A percentile compares a stretch with the other conserved stretches of the same genome.
Conservation (phyloP, 2,888 invertebrate genomes). For the Pristionchus fissidentatus region DNA sequence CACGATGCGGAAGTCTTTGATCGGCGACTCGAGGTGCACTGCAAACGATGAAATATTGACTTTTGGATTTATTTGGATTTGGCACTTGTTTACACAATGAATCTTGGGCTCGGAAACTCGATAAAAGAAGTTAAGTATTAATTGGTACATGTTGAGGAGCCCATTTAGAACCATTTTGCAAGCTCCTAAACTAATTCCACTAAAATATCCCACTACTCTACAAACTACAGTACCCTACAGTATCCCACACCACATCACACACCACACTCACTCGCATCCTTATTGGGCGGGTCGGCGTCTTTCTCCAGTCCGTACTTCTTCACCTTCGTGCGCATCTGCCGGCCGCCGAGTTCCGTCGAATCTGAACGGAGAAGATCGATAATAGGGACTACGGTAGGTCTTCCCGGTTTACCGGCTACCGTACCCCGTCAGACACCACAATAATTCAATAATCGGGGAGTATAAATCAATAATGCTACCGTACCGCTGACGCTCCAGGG, state of each 20-base stretch:
- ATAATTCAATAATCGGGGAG: too few relatives aligned
- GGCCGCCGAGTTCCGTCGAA: conserved; percentile 32
- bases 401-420: neutral
- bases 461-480: neutral
- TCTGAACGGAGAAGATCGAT: neutral
- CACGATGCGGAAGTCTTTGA: conserved; percentile 32
- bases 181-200: neutral
- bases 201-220: neutral
- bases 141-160: too few relatives aligned
- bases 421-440: too few relatives aligned
- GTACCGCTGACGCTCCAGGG: conserved; percentile 56
- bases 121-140: too few relatives aligned
- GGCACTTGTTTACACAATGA: too few relatives aligned
- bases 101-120: too few relatives aligned
- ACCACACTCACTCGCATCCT: conserved; percentile 11
- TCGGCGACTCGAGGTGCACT: conserved; percentile 21
- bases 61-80: too few relatives aligned
- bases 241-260: too few relatives aligned
- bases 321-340: conserved; percentile 48
- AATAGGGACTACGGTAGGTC: too few relatives aligned
- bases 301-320: conserved; percentile 46
- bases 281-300: neutral
- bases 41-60: neutral
- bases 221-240: too few relatives aligned
- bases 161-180: too few relatives aligned